phyloP scores from a whole-genome alignment of 1,140 invertebrate species.

The Alviniconcha marisindica region DNA sequence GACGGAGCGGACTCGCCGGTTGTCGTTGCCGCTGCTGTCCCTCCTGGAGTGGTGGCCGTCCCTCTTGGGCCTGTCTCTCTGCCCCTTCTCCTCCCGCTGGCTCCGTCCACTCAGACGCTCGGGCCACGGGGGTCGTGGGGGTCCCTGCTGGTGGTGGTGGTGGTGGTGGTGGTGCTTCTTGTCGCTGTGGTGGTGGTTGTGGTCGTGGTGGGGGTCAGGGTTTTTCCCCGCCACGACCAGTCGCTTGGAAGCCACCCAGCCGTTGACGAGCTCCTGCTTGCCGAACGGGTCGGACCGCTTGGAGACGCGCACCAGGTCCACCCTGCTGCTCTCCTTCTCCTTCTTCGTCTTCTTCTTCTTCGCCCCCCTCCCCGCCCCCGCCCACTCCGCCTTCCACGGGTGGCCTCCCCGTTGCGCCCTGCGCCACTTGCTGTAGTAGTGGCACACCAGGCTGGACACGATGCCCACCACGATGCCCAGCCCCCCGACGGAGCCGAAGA shows the following conservation, averaged over 20 bases:
- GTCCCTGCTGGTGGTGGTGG: background rate
- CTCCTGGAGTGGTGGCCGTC: background rate
- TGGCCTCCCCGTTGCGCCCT: background rate
- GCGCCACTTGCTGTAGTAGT: constrained; percentile 48
- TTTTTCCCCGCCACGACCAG: background rate
- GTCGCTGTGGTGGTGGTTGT: background rate
- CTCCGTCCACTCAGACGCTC: background rate
- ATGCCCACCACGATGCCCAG: constrained; percentile 48
- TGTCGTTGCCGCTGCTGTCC: background rate
- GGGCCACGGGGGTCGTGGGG: constrained; percentile 4
- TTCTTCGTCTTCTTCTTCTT: constrained; percentile 13
- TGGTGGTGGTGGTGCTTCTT: background rate
- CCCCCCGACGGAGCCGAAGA: constrained; percentile 53
- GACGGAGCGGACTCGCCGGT: background rate
- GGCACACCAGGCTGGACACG: constrained; percentile 48
- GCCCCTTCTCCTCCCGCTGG: background rate
- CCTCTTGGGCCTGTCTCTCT: background rate
- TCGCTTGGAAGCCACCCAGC: constrained; percentile 29
- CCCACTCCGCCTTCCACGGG: background rate
- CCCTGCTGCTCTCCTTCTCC: background rate
- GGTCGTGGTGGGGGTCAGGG: background rate
- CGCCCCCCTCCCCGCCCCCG: too few relatives aligned
- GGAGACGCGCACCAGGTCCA: constrained; percentile 13
- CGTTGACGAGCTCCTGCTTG: constrained; percentile 35
- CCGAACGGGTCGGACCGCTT: background rate